These are phyloP conservation scores for Australoheros scitulus DNA, from an alignment of 2,113 vertebrate genomes.

Conservation along the genomic window DNA sequence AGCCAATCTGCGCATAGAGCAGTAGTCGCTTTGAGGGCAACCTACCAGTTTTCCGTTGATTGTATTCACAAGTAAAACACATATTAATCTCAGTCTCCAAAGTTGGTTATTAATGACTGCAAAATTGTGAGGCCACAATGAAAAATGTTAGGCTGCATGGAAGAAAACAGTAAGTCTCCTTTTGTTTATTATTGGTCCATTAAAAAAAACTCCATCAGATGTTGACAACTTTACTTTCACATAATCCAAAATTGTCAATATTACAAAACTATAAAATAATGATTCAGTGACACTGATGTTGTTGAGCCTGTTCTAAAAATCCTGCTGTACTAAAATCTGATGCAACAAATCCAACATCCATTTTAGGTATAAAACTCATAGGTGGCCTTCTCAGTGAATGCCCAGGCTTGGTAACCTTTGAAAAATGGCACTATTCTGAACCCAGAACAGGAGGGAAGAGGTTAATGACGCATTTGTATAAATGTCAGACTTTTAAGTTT, in stretches of 20 bases:
- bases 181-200: neutral
- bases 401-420: neutral
- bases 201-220: neutral
- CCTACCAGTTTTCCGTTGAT: neutral
- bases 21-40: constrained; percentile 14
- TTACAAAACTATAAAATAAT: neutral
- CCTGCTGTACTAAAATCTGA: neutral
- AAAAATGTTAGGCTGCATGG: neutral
- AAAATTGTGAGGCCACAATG: neutral
- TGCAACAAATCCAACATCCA: neutral
- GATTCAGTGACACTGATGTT: neutral
- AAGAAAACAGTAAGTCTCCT: neutral
- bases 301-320: no score
- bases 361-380: neutral
- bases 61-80: constrained; percentile 1
- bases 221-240: neutral
- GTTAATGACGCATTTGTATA: neutral
- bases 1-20: neutral
- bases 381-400: neutral
- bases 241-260: neutral
- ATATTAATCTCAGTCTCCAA: neutral
- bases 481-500: neutral
- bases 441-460: neutral
- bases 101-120: neutral
- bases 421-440: neutral